Base-by-base conservation (phyloP, 2,113 vertebrate genomes). In the Regulus satrapa region DNA sequence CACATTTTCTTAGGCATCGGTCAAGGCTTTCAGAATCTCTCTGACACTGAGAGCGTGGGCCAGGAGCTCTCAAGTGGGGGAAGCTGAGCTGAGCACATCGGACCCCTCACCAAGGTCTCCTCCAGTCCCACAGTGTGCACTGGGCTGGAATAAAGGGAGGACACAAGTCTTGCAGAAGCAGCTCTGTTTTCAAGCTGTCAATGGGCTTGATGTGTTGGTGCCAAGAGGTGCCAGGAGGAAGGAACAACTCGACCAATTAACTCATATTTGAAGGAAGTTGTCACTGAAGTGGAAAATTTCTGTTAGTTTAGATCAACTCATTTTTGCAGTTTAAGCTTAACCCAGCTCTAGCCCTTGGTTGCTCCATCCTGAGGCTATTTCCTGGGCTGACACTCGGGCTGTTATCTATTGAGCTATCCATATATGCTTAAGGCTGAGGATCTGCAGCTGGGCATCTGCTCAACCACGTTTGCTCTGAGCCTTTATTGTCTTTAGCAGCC, bases 221-320 rank as follows among this genome's bases (percentile, higher is more conserved):
- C 54, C 91, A 76, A 85, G 77, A 74, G 38, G 58, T 55, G 55
- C 56, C 71, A 74, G 73, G 67, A 92, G 25, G 45, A 59, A 89
- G 36, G 36, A 56, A 73, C 61, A 94, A 41, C 52, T 61, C 3
- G 0, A 82, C 28, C 78, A 68, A 87, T 36, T 67, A 76, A 38
- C 71, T 54, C 63, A 9, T 69, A 59, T 85, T 85, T 48, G 89
- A 81, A 83, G 68, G 73, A 88, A 80, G 29, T 81, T 76, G 43
- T 80, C 34, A 46, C 38, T 18, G 56, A 75, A 91, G 38, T 40
- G 54, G 71, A 90, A 74, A 71, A 71, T 89, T 93, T 85, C 88
- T 17, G 29, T 94, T 96, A 63, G 17, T 92, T 97, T 85, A 56
- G 31, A 95, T 95, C 67, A 92, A 49, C 68, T 89, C 10, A 46